Evolutionary conservation across 2,888 invertebrate genomes (phyloP).

Genomic region (Zelleria hepariella): DNA sequence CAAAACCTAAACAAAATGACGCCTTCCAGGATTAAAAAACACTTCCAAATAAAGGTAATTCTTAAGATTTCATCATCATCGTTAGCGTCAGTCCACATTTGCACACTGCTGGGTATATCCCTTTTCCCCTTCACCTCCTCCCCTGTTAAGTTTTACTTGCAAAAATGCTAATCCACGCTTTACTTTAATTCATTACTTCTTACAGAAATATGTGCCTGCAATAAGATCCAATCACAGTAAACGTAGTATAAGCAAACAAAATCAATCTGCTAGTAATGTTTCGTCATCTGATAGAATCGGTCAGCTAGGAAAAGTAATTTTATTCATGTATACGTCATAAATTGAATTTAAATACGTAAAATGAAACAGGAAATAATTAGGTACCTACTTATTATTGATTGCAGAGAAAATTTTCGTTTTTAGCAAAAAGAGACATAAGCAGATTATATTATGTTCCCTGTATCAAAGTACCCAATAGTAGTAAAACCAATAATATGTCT

Average conservation of each 20-base stretch:
- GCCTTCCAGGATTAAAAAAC: background rate
- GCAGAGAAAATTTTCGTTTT: background rate
- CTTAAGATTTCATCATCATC: background rate
- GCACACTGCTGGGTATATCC: no score
- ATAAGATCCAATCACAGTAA: background rate
- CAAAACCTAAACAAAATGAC: background rate
- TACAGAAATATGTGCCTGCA: background rate
- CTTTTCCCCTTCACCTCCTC: no score
- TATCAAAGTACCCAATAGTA: background rate
- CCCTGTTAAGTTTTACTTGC: background rate
- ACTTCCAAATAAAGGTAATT: background rate
- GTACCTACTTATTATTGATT: background rate
- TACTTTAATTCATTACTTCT: background rate
- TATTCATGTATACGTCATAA: background rate
- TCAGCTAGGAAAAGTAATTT: background rate
- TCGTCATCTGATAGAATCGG: background rate
- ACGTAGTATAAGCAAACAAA: background rate
- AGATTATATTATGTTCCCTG: background rate
- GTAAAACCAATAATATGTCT: constrained; percentile 13
- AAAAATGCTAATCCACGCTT: background rate
- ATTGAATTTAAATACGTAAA: no score
- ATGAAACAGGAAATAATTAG: background rate
- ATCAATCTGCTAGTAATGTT: no score
- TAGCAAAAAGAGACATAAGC: background rate
- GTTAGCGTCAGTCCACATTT: no score